These are phyloP conservation scores for Hypercompe scribonia DNA, from an alignment of 2,888 invertebrate species.

Conservation along the genomic window DNA sequence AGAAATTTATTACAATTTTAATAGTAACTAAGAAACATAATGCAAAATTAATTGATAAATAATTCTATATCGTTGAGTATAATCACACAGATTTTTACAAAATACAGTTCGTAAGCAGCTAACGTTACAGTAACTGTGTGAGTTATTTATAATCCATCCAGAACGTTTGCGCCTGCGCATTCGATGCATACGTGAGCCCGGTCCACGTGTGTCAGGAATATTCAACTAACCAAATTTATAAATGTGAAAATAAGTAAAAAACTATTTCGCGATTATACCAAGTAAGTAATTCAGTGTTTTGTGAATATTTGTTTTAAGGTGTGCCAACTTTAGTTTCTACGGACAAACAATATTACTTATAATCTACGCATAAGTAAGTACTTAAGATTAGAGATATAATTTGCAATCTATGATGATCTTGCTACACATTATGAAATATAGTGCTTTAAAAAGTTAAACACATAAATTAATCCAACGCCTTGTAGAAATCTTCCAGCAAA, in stretches of 20 bases:
- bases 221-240: conserved; percentile 10
- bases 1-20: background rate
- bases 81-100: background rate
- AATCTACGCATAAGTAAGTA: background rate
- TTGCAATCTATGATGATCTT: background rate
- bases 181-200: conserved; percentile 40
- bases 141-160: conserved; percentile 63
- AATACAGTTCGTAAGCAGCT: conserved; percentile 32
- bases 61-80: background rate
- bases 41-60: background rate
- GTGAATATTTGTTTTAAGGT: background rate
- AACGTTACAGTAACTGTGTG: conserved; percentile 47
- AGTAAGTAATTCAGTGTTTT: conserved; percentile 3
- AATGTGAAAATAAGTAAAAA: conserved; percentile 9
- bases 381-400: background rate
- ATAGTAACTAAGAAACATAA: background rate
- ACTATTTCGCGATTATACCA: background rate
- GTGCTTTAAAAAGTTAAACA: background rate
- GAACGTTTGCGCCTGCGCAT: conserved; percentile 46
- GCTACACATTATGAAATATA: background rate
- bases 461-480: background rate
- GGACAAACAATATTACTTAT: background rate
- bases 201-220: conserved; percentile 40
- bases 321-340: background rate
- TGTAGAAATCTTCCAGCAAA: background rate